phyloP scores from a whole-genome alignment of 2,113 vertebrate genomes.

The Mungos mungo region DNA sequence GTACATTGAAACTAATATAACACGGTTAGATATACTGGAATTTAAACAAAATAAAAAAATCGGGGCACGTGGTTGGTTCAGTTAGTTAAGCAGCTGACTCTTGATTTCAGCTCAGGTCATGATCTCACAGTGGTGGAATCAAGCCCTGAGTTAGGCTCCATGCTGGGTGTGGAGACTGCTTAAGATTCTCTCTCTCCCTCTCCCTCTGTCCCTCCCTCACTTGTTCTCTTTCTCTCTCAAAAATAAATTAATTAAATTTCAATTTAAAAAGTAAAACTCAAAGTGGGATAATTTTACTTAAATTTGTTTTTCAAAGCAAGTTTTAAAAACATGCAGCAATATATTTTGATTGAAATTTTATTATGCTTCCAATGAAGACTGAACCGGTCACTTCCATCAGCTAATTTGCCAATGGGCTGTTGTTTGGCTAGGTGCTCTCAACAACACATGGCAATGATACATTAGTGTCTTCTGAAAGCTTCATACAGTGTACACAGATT shows the following conservation, averaged over 20 bases:
- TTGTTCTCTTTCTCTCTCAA: too few species aligned
- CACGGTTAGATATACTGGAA: not conserved
- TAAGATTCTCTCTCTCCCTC: too few species aligned
- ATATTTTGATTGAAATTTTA: conserved; percentile 41
- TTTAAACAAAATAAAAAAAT: not conserved
- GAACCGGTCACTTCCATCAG: not conserved
- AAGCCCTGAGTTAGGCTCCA: too few species aligned
- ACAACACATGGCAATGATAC: not conserved
- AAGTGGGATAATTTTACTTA: conserved; percentile 25
- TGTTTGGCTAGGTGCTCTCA: not conserved
- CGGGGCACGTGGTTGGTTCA: too few species aligned
- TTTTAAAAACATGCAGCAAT: conserved; percentile 40
- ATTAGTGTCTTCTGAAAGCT: conserved; percentile 1
- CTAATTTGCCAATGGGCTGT: not conserved
- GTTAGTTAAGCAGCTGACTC: too few species aligned
- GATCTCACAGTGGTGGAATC: too few species aligned
- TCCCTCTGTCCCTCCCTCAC: too few species aligned
- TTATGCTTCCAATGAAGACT: conserved; percentile 31
- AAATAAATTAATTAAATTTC: not conserved
- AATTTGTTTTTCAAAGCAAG: conserved; percentile 34
- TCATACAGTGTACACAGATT: not conserved
- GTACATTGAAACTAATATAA: not conserved
- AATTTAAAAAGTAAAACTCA: conserved; percentile 15
- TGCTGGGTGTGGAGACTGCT: too few species aligned
- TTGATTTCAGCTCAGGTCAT: too few species aligned